A percentile compares a stretch with the other conserved stretches of the same genome.
Conservation (phyloP, 2,113 vertebrate species). For the Anoura caudifer region DNA sequence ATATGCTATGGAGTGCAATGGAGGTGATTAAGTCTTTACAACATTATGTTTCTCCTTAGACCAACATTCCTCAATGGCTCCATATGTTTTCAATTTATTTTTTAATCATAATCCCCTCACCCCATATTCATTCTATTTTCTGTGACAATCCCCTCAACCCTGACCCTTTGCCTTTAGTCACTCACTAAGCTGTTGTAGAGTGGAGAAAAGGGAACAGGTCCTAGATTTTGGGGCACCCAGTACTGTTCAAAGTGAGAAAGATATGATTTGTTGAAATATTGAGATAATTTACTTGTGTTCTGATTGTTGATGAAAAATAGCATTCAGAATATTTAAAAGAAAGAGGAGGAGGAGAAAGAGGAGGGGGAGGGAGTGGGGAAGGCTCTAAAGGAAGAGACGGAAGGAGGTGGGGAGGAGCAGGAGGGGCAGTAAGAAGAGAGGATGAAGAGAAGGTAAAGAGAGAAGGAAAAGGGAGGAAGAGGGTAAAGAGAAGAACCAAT, state of each 20-base stretch:
- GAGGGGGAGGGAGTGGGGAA: not conserved
- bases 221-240: not conserved
- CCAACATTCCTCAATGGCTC: not conserved
- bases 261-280: not conserved
- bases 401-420: not conserved
- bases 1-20: not conserved
- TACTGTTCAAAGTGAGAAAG: not conserved
- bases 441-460: not conserved
- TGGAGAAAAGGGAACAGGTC: not conserved
- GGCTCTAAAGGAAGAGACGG: too few relatives aligned
- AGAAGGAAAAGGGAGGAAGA: too few relatives aligned
- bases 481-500: not conserved
- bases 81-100: not conserved
- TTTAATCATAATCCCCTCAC: not conserved
- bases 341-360: not conserved
- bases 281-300: not conserved
- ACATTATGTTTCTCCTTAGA: not conserved
- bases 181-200: not conserved
- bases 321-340: not conserved
- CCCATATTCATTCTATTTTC: not conserved
- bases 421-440: not conserved
- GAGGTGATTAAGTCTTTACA: not conserved
- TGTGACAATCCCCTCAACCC: too few relatives aligned
- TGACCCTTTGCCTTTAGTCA: not conserved
- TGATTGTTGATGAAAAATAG: not conserved